A percentile compares a stretch with the other conserved stretches of the same genome.
Conservation (phyloP, 2,797 vertebrate species). For the Orientallactaga sibirica region DNA sequence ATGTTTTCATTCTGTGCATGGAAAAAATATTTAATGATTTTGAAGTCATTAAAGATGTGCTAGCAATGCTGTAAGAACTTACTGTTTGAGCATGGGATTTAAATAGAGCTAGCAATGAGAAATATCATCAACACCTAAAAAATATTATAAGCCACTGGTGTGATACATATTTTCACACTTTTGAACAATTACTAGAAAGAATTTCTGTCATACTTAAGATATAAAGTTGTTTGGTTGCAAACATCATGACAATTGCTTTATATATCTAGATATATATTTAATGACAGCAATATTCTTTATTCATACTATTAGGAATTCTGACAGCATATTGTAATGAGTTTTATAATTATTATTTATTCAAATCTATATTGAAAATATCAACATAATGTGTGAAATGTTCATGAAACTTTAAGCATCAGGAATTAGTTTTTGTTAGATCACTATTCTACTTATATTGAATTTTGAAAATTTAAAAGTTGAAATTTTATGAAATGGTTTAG, state of each 20-base stretch:
- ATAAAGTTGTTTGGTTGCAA: background rate
- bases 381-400: background rate
- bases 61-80: background rate
- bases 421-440: constrained; percentile 20
- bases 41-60: background rate
- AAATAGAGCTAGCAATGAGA: constrained; percentile 1
- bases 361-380: constrained; percentile 19
- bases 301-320: background rate
- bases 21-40: background rate
- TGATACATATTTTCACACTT: constrained; percentile 4
- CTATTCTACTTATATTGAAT: background rate
- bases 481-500: background rate
- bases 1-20: background rate
- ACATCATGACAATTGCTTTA: background rate
- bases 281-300: background rate
- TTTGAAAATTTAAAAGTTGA: constrained; percentile 57
- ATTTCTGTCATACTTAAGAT: constrained; percentile 11
- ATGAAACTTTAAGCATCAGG: constrained; percentile 37
- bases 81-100: background rate
- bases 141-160: background rate
- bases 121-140: constrained; percentile 18
- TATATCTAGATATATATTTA: background rate
- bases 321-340: background rate
- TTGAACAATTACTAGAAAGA: background rate
- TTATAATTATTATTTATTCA: constrained; percentile 2